phyloP scores from a whole-genome alignment of 2,797 vertebrate genomes.

The Chrysocyon brachyurus region DNA sequence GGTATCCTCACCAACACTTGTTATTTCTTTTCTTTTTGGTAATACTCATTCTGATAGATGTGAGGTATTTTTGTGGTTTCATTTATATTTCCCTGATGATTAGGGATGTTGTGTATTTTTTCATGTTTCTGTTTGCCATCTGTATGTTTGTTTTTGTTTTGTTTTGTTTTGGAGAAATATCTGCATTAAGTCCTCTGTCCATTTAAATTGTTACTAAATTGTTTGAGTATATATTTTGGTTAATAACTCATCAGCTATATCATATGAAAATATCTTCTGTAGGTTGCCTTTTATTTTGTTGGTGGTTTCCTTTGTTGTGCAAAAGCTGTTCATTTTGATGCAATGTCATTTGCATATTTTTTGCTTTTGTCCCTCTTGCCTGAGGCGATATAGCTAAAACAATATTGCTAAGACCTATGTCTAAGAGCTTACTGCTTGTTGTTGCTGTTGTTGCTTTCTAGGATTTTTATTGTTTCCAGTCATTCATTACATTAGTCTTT shows the following conservation, averaged over 20 bases:
- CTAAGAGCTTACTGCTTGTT: neutral
- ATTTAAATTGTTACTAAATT: neutral
- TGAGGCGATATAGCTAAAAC: neutral
- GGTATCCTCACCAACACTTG: neutral
- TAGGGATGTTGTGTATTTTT: neutral
- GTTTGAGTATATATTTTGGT: neutral
- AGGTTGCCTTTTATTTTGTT: neutral
- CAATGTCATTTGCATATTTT: neutral
- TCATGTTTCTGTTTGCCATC: neutral
- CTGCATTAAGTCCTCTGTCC: neutral
- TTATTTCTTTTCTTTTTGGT: neutral
- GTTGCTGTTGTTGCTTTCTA: neutral
- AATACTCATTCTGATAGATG: neutral
- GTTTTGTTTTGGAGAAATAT: neutral
- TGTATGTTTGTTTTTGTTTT: neutral
- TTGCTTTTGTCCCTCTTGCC: neutral
- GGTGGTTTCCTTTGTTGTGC: neutral
- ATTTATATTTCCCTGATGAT: neutral
- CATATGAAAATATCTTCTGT: neutral
- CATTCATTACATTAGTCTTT: neutral
- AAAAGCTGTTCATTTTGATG: neutral
- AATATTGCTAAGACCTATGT: neutral
- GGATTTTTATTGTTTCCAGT: neutral
- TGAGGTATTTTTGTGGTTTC: neutral
- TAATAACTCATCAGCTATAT: neutral